Evolutionary conservation across 2,113 vertebrate species (phyloP), one percentile per base, ranked within the genome.

Genomic region (Atractosteus spatula): DNA sequence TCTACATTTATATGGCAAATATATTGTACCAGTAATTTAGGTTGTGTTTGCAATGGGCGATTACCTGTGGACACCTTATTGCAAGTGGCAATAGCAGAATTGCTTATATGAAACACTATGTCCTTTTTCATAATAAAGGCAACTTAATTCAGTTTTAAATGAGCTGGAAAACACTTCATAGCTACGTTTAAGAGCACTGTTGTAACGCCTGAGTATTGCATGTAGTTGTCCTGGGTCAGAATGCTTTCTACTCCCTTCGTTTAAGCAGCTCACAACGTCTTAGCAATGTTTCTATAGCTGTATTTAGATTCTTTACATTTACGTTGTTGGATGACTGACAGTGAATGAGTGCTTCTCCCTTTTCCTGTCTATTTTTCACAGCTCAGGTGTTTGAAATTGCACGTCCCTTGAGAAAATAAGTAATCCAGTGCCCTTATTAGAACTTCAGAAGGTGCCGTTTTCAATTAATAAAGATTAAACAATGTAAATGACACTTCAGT

Each of bases 111-210:
- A 85, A 75, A 83, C 85, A 85, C 79, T 85, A 81, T 85, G 83
- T 85, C 82, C 79, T 84, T 69, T 88, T 89, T 88, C 84, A 74
- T 89, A 88, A 89, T 90, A 87, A 89, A 90, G 85, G 78, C 63
- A 77, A 85, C 77, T 79, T 70, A 78, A 79, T 78, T 79, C 68
- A 77, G 69, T 75, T 75, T 75, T 71, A 70, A 70, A 70, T 66
- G 63, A 75, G 68, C 68, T 51, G 68, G 54, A 55, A 47, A 80
- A 75, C 55, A 62, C 14, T 71, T 72, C 62, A 56, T 74, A 59
- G 72, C 41, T 75, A 79, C 69, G 43, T 8, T 13, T 66, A 16
- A 17, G 8, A 45, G 29, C 66, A 29, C 51, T 68, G 54, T 54
- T 41, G 13, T 65, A 13, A 14, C 7, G 45, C 29, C 29, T 8